phyloP scores from a whole-genome alignment of 2,113 vertebrate genomes.

The Puffinus mauretanicus region DNA sequence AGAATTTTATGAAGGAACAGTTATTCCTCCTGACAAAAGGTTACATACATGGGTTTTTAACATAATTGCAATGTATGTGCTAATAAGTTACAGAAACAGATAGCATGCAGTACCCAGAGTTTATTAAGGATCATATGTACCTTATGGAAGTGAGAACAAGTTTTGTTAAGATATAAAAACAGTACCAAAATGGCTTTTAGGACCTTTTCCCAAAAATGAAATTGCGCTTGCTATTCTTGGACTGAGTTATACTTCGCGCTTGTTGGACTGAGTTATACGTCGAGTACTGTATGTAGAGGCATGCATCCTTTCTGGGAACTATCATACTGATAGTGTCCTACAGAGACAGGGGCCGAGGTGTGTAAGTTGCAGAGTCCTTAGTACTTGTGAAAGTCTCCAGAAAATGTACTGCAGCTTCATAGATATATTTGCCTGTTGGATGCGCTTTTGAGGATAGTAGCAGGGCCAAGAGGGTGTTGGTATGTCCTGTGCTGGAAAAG shows the following conservation, averaged over 20 bases:
- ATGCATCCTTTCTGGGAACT: background rate
- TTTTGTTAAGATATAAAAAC: background rate
- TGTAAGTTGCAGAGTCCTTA: background rate
- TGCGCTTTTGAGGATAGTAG: background rate
- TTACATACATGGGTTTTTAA: background rate
- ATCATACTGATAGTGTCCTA: rapidly evolving
- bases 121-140: background rate
- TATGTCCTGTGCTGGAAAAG: background rate
- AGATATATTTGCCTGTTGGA: background rate
- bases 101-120: background rate
- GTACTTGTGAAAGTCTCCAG: background rate
- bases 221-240: background rate
- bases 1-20: background rate
- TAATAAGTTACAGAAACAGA: background rate
- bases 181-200: background rate
- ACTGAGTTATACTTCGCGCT: background rate
- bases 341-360: rapidly evolving
- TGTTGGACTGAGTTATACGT: background rate
- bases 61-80: background rate
- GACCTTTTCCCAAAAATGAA: background rate
- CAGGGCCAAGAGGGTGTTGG: background rate
- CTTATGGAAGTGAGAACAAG: background rate
- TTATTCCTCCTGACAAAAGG: background rate
- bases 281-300: background rate
- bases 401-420: background rate